These are phyloP conservation scores for Sciurus niger DNA, from an alignment of 2,113 vertebrate species.

Conservation along the genomic window DNA sequence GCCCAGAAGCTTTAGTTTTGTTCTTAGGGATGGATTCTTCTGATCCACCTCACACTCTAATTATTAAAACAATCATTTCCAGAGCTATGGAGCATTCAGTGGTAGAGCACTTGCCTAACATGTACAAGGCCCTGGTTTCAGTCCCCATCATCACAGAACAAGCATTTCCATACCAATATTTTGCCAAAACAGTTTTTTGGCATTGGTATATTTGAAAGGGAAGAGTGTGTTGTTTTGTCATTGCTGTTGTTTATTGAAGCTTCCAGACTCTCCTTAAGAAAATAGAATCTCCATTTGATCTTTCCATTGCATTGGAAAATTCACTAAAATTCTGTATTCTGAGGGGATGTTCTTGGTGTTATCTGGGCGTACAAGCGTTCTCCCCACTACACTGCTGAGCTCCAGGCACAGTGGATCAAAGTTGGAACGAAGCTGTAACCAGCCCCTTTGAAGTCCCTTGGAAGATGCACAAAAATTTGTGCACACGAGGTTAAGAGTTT, in stretches of 20 bases:
- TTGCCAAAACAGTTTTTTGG: background rate
- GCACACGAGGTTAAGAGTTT: background rate
- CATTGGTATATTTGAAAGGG: background rate
- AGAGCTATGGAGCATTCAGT: too few species aligned
- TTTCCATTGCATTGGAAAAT: background rate
- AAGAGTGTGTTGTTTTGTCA: background rate
- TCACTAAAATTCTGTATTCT: background rate
- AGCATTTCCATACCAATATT: background rate
- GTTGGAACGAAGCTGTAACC: background rate
- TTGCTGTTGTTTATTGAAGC: background rate
- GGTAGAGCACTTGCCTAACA: too few species aligned
- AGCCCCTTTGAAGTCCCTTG: too few species aligned
- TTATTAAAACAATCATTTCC: background rate
- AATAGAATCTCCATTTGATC: background rate
- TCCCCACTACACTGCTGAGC: background rate
- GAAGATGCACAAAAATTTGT: too few species aligned
- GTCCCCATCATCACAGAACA: background rate
- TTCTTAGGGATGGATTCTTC: background rate
- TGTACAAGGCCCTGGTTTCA: too few species aligned
- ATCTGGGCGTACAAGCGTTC: background rate
- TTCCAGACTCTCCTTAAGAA: background rate
- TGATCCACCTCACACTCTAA: background rate
- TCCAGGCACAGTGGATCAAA: background rate
- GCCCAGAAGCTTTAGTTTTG: background rate
- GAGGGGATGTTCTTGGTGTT: background rate